Percentiles rank a stretch among this genome's conserved stretches.
Evolutionary conservation across 2,888 invertebrate species (phyloP).

Genomic region (Ophraella communa): DNA sequence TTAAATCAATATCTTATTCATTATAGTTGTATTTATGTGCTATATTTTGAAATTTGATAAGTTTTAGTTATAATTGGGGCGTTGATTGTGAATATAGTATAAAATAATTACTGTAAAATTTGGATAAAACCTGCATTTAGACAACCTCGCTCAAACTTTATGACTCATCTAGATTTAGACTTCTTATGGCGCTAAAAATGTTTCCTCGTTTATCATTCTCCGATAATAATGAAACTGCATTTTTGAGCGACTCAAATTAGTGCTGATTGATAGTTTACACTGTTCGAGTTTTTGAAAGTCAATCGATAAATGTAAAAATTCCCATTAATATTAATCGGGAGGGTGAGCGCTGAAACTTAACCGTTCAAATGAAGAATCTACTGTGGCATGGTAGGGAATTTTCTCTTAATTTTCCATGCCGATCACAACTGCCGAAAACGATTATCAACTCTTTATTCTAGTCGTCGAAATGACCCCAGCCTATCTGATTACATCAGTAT

Average conservation of each 20-base stretch:
- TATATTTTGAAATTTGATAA: too few relatives aligned
- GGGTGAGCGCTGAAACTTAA: background rate
- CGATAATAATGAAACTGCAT: slow-evolving; percentile 52
- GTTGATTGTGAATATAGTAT: too few relatives aligned
- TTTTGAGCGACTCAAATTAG: slow-evolving; percentile 40
- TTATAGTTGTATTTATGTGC: too few relatives aligned
- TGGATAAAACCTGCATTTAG: too few relatives aligned
- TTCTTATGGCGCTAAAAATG: too few relatives aligned
- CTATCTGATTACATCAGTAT: slow-evolving; percentile 57
- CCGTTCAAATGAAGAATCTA: background rate
- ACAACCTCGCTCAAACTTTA: too few relatives aligned
- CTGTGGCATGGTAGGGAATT: too few relatives aligned
- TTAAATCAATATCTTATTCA: too few relatives aligned
- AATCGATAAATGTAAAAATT: slow-evolving; percentile 33
- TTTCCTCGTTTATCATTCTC: slow-evolving; percentile 52
- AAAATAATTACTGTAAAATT: too few relatives aligned
- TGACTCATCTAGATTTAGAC: too few relatives aligned
- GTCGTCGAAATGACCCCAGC: slow-evolving; percentile 21
- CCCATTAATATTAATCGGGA: slow-evolving; percentile 34
- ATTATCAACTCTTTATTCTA: slow-evolving; percentile 52
- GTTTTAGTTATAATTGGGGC: too few relatives aligned
- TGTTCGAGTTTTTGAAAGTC: slow-evolving; percentile 44
- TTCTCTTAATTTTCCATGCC: slow-evolving; percentile 10
- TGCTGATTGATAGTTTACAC: slow-evolving; percentile 37
- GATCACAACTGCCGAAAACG: slow-evolving; percentile 28